These are phyloP conservation scores for Craseonycteris thonglongyai DNA, from an alignment of 2,113 vertebrate genomes.

Conservation along the genomic window DNA sequence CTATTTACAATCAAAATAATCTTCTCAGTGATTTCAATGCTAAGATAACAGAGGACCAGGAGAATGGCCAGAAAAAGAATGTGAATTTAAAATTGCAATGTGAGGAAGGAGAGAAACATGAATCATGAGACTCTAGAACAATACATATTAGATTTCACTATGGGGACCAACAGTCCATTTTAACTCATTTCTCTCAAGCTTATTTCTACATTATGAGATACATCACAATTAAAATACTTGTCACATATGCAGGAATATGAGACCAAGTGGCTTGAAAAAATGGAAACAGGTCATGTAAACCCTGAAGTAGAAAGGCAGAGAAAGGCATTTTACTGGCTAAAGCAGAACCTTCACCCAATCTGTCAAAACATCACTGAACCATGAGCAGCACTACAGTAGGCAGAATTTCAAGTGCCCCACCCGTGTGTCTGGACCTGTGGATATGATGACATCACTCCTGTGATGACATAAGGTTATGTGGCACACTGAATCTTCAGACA, in stretches of 20 bases:
- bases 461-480: not conserved
- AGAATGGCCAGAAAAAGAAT: not conserved
- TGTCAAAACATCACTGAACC: not conserved
- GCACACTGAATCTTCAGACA: not conserved
- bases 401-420: not conserved
- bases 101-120: not conserved
- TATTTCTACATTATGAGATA: not conserved
- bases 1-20: not conserved
- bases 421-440: not conserved
- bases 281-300: not conserved
- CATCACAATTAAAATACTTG: not conserved
- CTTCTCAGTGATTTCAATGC: not conserved
- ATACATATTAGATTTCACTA: not conserved
- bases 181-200: not conserved
- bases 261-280: not conserved
- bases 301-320: not conserved
- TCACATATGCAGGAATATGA: not conserved
- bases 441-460: not conserved
- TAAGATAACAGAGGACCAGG: not conserved
- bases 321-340: not conserved
- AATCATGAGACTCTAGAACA: not conserved
- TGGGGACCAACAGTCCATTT: not conserved
- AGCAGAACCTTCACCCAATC: not conserved
- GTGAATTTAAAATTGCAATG: not conserved
- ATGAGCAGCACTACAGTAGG: fast-evolving